Conservation (phyloP, 2,888 invertebrate genomes). For the Caenorhabditis imperialis region DNA sequence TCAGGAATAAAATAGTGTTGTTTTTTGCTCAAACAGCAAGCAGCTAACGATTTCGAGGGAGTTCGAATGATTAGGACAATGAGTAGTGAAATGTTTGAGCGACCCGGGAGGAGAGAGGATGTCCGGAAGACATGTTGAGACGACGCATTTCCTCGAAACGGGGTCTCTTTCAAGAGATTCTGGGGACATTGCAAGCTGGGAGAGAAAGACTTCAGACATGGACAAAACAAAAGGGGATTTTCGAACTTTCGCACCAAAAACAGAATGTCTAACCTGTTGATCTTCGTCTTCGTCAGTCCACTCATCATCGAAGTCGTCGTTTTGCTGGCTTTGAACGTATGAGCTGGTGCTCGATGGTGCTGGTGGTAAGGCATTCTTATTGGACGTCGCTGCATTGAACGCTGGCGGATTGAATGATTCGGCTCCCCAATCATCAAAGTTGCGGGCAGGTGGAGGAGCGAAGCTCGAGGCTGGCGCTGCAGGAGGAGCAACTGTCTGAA, state of each 20-base stretch:
- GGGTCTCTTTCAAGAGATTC: slow-evolving; percentile 1
- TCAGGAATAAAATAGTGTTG: no score
- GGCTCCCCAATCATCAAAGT: slow-evolving; percentile 42
- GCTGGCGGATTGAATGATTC: slow-evolving; percentile 29
- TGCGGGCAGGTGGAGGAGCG: slow-evolving; percentile 1
- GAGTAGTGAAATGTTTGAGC: not conserved
- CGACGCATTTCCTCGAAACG: slow-evolving; percentile 7
- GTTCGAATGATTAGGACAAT: slow-evolving; percentile 27
- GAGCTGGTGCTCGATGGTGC: not conserved
- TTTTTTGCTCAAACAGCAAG: no score
- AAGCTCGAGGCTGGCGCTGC: slow-evolving; percentile 13
- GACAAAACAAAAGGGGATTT: not conserved
- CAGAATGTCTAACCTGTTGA: slow-evolving; percentile 58
- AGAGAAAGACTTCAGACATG: no score
- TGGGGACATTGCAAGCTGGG: no score
- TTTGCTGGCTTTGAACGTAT: slow-evolving; percentile 78
- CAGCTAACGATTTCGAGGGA: no score
- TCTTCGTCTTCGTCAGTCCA: slow-evolving; percentile 78
- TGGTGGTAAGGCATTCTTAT: no score
- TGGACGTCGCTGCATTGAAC: slow-evolving; percentile 2
- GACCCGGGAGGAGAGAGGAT: slow-evolving; percentile 4
- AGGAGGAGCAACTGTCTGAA: slow-evolving; percentile 22
- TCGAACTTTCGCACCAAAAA: not conserved
- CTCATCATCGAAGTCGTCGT: slow-evolving; percentile 77
- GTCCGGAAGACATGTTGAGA: slow-evolving; percentile 25